phyloP scores from a whole-genome alignment of 30 jellyfish, hydroid and myxozoan genomes.

The Pelagia noctiluca region DNA sequence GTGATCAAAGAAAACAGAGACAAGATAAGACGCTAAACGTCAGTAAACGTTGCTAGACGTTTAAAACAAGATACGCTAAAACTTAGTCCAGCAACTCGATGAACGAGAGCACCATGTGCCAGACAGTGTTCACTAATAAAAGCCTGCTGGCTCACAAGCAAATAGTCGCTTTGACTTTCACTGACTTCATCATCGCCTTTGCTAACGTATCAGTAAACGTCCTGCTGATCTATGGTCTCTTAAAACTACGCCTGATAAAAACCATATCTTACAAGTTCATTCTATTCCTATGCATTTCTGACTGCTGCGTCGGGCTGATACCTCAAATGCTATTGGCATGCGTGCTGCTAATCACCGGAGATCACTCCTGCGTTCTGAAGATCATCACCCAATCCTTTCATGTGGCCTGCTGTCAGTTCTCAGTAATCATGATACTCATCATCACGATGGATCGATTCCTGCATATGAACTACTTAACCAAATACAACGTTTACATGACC shows the following conservation, averaged over 20 bases:
- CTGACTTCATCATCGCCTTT: constrained; percentile 35
- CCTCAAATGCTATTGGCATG: constrained; percentile 34
- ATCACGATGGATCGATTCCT: constrained; percentile 63
- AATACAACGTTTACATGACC: constrained; percentile 60
- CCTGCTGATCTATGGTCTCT: constrained; percentile 40
- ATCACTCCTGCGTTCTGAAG: constrained; percentile 34
- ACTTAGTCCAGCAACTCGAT: not conserved
- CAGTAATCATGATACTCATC: constrained; percentile 62
- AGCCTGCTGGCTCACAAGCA: constrained; percentile 4
- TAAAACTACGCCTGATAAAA: constrained; percentile 51
- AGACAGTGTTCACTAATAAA: constrained; percentile 37
- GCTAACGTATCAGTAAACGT: constrained; percentile 24
- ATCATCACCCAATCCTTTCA: constrained; percentile 54
- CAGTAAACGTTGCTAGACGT: too few species aligned
- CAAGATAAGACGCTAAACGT: too few species aligned
- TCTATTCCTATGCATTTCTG: constrained; percentile 40
- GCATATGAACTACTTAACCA: constrained; percentile 60
- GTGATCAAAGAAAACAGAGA: too few species aligned
- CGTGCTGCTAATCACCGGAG: constrained; percentile 14
- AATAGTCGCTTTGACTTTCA: constrained; percentile 23
- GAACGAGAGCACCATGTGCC: constrained; percentile 30
- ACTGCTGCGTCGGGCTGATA: constrained; percentile 54
- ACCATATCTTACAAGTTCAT: constrained; percentile 58
- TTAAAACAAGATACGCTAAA: too few species aligned
- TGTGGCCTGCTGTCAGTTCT: constrained; percentile 55